Conservation (phyloP, 1,140 invertebrate species). For the Helicoverpa zea region DNA sequence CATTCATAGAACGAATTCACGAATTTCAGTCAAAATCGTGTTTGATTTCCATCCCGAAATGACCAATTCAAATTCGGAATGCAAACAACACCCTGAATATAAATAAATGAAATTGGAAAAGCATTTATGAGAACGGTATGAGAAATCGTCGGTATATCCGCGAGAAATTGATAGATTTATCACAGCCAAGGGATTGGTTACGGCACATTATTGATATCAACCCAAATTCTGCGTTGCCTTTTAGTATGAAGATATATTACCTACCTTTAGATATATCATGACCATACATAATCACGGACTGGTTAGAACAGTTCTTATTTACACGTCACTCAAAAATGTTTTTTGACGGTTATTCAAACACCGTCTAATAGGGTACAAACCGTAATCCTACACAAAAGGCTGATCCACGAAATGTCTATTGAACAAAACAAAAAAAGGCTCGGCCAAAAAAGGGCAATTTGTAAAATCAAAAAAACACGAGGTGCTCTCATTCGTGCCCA, state of each 20-base stretch:
- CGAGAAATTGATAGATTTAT: slow-evolving; percentile 48
- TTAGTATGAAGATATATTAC: slow-evolving; percentile 32
- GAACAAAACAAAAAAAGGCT: neutral
- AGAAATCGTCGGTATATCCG: slow-evolving; percentile 29
- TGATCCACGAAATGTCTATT: slow-evolving; percentile 1
- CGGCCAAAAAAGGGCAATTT: neutral
- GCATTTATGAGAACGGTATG: slow-evolving; percentile 38
- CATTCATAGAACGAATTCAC: too few relatives aligned
- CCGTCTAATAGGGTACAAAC: slow-evolving; percentile 15
- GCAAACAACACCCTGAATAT: slow-evolving; percentile 19
- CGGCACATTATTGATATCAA: slow-evolving; percentile 36
- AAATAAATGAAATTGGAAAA: slow-evolving; percentile 32
- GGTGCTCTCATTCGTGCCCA: neutral
- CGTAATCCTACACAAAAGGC: slow-evolving; percentile 7
- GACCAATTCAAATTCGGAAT: slow-evolving; percentile 8
- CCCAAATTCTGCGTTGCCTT: slow-evolving; percentile 9
- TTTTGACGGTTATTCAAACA: slow-evolving; percentile 9
- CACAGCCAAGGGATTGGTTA: slow-evolving; percentile 31
- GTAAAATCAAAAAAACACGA: slow-evolving; percentile 8
- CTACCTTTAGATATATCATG: neutral
- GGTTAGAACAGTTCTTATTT: neutral
- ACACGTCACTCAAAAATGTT: neutral
- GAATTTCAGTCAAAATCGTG: too few relatives aligned
- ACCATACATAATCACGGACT: slow-evolving; percentile 25
- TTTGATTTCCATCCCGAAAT: neutral